Evolutionary conservation across 2,888 invertebrate genomes (phyloP), one percentile per base, ranked within the genome.

Genomic region (Volucella inflata): DNA sequence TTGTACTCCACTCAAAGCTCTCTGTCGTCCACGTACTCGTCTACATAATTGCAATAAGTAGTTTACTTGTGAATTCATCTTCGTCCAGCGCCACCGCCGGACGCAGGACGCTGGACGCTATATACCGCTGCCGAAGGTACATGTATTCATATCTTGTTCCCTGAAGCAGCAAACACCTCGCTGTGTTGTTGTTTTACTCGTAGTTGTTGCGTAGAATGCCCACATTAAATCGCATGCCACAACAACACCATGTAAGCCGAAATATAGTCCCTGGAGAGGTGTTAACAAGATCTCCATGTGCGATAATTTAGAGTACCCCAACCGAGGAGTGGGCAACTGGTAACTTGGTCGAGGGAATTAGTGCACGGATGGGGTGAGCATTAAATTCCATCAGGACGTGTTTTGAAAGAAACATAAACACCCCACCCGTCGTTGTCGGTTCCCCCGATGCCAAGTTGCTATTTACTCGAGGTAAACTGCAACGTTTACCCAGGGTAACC

Each of bases 41-140:
- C 30, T 30, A 6, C 59, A 76, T 85, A 85, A 85, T 85, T 81
- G 71, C 81, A 68, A 68, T 85, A 81, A 81, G 81, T 81, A 81
- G 81, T 76, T 77, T 68, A 57, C 64, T 38, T 53, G 46, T 17
- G 50, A 64, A 76, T 81, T 72, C 76, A 81, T 85, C 85, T 77
- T 72, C 72, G 68, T 84, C 64, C 40, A 59, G 50, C 21, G 57
- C 60, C 50, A 50, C 16, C 38, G 30, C 50, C 36, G 14, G n/a
- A 65, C n/a, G 77, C 48, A 6, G 30, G 6, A 30, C 30, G 30
- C 50, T 46, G 14, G n/a, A 65, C n/a, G 77, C 48, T 30, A 6
- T 0, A 30, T 6, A 30, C 4, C 6, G 30, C 30, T 30, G 50
- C 51, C 50, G 44, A 77, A 62, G 67, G 70, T 30, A 30, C 36